phyloP scores from a whole-genome alignment of 1,140 invertebrate genomes.

The Lasioglossum albipes region DNA sequence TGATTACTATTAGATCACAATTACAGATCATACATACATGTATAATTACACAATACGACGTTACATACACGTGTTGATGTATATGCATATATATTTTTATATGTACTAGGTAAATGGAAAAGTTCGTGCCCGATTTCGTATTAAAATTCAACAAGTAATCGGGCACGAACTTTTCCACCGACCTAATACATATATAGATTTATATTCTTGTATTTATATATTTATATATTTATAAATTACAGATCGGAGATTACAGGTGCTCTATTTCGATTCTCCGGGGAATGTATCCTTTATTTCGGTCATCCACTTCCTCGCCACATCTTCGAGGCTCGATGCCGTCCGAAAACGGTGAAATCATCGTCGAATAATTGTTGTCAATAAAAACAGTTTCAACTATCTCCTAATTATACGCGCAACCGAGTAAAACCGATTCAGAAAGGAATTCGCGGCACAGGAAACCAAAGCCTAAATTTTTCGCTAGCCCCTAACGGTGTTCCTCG shows the following conservation, averaged over 20 bases:
- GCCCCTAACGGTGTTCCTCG: not conserved
- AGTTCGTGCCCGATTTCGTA: too few species aligned
- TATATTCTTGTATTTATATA: slow-evolving; percentile 45
- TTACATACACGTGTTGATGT: slow-evolving; percentile 46
- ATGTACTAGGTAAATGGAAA: too few species aligned
- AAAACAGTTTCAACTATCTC: too few species aligned
- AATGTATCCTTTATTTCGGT: slow-evolving; percentile 10
- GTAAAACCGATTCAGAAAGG: too few species aligned
- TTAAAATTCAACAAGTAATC: too few species aligned
- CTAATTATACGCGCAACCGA: too few species aligned
- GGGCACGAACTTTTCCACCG: too few species aligned
- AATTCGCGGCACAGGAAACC: not conserved
- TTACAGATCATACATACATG: slow-evolving; percentile 47
- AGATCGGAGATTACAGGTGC: slow-evolving; percentile 35
- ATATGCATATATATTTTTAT: slow-evolving; percentile 7
- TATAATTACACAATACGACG: slow-evolving; percentile 54
- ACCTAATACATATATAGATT: not conserved
- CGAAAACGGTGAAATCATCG: slow-evolving; percentile 32
- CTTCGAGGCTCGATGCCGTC: slow-evolving; percentile 6
- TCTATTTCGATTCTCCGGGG: slow-evolving; percentile 12
- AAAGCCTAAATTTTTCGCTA: not conserved
- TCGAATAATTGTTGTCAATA: too few species aligned
- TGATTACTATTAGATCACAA: slow-evolving; percentile 55
- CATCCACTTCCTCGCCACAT: not conserved
- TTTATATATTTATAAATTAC: slow-evolving; percentile 48